Evolutionary conservation across 2,113 vertebrate genomes (phyloP).

Genomic region (Nothobranchius kuhntae): DNA sequence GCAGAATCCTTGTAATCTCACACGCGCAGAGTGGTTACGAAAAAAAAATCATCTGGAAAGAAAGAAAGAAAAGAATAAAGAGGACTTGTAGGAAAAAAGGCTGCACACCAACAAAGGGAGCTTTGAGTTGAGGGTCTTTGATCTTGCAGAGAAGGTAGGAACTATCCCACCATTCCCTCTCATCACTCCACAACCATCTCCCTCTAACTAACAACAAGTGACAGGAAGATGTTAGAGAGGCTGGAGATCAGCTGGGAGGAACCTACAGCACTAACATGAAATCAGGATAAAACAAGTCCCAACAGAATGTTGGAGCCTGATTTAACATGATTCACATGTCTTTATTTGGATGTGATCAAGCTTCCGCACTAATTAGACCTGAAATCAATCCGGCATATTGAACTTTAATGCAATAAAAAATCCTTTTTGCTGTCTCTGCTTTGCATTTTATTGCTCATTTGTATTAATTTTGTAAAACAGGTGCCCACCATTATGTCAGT

Average conservation of each 20-base stretch:
- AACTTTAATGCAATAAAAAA: too few relatives aligned
- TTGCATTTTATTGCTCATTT: background rate
- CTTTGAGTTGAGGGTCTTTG: conserved; percentile 60
- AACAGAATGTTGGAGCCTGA: background rate
- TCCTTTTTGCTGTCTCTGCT: too few relatives aligned
- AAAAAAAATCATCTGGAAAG: conserved; percentile 43
- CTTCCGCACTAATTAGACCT: too few relatives aligned
- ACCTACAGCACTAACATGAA: background rate
- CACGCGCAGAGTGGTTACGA: conserved; percentile 49
- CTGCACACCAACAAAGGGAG: conserved; percentile 39
- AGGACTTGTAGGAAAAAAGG: conserved; percentile 24
- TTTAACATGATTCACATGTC: conserved; percentile 1
- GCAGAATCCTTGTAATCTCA: conserved; percentile 77
- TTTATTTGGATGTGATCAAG: background rate
- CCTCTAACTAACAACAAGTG: conserved; percentile 34
- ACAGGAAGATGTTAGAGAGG: background rate
- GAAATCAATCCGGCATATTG: too few relatives aligned
- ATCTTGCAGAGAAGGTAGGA: conserved; percentile 54
- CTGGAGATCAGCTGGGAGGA: background rate
- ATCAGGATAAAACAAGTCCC: conserved; percentile 2
- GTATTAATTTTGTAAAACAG: background rate
- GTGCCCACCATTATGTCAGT: background rate
- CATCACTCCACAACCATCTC: conserved; percentile 44
- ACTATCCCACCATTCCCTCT: conserved; percentile 45
- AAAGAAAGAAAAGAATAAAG: conserved; percentile 52